A percentile compares a stretch with the other conserved stretches of the same genome.
phyloP scores from a whole-genome alignment of 2,797 vertebrate species.

The Dicrostonyx torquatus region DNA sequence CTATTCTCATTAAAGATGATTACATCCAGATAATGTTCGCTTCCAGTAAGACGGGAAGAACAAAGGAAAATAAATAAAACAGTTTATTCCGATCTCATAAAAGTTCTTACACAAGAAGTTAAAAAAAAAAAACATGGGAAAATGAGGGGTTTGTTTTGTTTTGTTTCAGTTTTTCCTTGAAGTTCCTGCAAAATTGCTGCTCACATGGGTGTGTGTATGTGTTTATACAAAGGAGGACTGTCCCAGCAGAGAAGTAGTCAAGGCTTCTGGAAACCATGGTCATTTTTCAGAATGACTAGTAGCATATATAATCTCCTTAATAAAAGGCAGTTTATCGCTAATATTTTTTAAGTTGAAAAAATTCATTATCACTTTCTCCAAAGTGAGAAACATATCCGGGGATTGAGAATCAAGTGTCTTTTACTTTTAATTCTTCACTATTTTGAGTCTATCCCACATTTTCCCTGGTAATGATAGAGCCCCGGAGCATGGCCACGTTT shows the following conservation, averaged over 20 bases:
- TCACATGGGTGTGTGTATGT: constrained; percentile 81
- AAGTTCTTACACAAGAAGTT: constrained; percentile 83
- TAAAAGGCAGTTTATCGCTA: constrained; percentile 42
- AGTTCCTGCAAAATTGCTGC: constrained; percentile 79
- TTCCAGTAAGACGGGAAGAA: constrained; percentile 78
- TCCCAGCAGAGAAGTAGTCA: constrained; percentile 80
- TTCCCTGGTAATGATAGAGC: neutral
- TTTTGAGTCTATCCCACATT: constrained; percentile 45
- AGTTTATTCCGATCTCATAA: constrained; percentile 82
- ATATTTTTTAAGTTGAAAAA: constrained; percentile 68
- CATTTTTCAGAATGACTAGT: constrained; percentile 79
- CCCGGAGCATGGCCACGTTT: neutral
- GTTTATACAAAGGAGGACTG: constrained; percentile 82
- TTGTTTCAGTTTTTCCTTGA: constrained; percentile 84
- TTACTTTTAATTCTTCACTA: constrained; percentile 44
- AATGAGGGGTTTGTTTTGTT: constrained; percentile 75
- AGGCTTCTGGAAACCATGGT: constrained; percentile 68
- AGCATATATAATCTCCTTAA: constrained; percentile 70
- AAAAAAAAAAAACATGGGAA: constrained; percentile 84
- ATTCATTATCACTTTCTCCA: constrained; percentile 65
- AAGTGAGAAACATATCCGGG: constrained; percentile 15
- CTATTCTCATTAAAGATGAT: constrained; percentile 71
- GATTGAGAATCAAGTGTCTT: constrained; percentile 18
- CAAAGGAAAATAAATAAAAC: constrained; percentile 84
- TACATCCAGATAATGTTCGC: constrained; percentile 69